These are phyloP conservation scores for Knipowitschia caucasica DNA, from an alignment of 2,797 vertebrate genomes.

Conservation along the genomic window DNA sequence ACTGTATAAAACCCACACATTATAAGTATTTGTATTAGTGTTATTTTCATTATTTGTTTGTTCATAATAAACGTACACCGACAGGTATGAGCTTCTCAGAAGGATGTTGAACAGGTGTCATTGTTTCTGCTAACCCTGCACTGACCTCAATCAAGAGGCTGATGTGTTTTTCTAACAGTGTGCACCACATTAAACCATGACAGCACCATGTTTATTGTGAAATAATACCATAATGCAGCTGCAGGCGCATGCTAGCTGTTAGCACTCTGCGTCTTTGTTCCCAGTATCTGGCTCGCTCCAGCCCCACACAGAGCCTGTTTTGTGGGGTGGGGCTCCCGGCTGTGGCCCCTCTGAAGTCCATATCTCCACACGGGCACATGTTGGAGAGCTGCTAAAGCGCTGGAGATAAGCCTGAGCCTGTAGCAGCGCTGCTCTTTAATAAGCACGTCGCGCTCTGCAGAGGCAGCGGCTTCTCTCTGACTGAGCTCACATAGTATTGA, in stretches of 20 bases:
- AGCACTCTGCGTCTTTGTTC: conserved; percentile 51
- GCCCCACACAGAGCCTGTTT: conserved; percentile 13
- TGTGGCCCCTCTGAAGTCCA: conserved; percentile 71
- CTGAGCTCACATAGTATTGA: too few species aligned
- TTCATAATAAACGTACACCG: too few species aligned
- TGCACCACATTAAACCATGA: conserved; percentile 24
- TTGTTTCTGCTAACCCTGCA: too few species aligned
- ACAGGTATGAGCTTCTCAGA: too few species aligned
- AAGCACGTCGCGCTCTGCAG: conserved; percentile 56
- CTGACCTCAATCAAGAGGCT: conserved; percentile 12
- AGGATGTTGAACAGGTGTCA: too few species aligned
- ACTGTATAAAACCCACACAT: too few species aligned
- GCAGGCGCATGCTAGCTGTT: conserved; percentile 15
- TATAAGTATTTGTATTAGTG: too few species aligned
- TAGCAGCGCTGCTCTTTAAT: conserved; percentile 86
- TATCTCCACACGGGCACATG: conserved; percentile 87
- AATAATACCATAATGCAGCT: conserved; percentile 31
- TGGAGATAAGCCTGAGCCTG: conserved; percentile 81
- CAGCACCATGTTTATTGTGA: conserved; percentile 12
- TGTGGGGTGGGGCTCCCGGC: conserved; percentile 31
- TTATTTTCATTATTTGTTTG: too few species aligned
- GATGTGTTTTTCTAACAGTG: conserved; percentile 28
- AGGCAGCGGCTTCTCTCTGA: not conserved
- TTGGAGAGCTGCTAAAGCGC: conserved; percentile 64
- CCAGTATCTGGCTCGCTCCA: conserved; percentile 41